Evolutionary conservation across 2,797 vertebrate species (phyloP).

Genomic region (Benthosema pterotum): DNA sequence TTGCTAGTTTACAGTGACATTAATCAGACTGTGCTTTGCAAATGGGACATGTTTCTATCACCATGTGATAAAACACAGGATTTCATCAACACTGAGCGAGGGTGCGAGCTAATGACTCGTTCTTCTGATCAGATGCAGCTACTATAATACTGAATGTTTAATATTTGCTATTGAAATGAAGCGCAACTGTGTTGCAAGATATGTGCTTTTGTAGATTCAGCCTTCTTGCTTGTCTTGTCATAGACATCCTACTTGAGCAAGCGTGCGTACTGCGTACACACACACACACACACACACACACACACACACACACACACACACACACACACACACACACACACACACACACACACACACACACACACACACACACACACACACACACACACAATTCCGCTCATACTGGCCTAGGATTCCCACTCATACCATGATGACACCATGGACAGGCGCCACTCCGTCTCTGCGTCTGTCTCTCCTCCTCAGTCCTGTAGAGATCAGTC

Average conservation of each 20-base stretch:
- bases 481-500: conserved; percentile 19
- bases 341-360: conserved; percentile 17
- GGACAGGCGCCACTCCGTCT: conserved; percentile 71
- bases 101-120: too few species aligned
- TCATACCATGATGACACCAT: conserved; percentile 66
- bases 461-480: conserved; percentile 53
- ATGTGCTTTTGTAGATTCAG: conserved; percentile 47
- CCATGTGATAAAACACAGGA: too few species aligned
- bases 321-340: conserved; percentile 22
- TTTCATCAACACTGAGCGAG: too few species aligned
- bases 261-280: not conserved
- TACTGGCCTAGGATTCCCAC: conserved; percentile 66
- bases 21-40: too few species aligned
- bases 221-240: conserved; percentile 14
- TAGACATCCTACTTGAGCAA: not conserved
- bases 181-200: conserved; percentile 20
- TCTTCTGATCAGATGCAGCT: too few species aligned
- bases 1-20: too few species aligned
- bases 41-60: too few species aligned
- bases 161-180: too few species aligned
- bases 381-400: conserved; percentile 33
- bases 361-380: conserved; percentile 16
- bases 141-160: too few species aligned
- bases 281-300: conserved; percentile 17
- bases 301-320: conserved; percentile 21